Percentiles rank a stretch among this genome's conserved stretches.
These are phyloP conservation scores for Frieseomelitta varia DNA, from an alignment of 1,140 invertebrate species.

Conservation along the genomic window DNA sequence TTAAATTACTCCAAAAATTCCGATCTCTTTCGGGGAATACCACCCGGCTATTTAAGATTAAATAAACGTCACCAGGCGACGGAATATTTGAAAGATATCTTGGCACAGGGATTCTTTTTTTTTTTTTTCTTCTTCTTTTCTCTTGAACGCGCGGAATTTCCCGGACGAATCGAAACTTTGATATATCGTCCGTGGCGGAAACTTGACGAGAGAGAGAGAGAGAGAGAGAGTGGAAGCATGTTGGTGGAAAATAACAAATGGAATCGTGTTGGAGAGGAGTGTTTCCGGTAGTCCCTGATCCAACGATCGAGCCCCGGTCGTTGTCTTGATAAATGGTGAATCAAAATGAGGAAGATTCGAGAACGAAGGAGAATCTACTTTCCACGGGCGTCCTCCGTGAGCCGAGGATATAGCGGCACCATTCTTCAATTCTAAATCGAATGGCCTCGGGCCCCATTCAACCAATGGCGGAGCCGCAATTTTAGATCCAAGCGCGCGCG, in stretches of 20 bases:
- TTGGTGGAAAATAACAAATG: slow-evolving; percentile 27
- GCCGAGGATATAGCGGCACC: slow-evolving; percentile 67
- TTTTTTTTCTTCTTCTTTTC: no score
- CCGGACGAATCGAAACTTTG: neutral
- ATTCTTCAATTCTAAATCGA: slow-evolving; percentile 78
- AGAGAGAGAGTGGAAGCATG: neutral
- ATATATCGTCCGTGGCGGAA: neutral
- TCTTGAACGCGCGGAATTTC: neutral
- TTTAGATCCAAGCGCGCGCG: slow-evolving; percentile 54
- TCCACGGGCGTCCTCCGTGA: slow-evolving; percentile 57
- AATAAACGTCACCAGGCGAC: neutral
- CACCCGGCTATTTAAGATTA: neutral
- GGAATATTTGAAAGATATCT: neutral
- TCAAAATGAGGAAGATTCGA: slow-evolving; percentile 53
- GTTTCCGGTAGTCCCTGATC: slow-evolving; percentile 29
- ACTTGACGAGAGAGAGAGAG: no score
- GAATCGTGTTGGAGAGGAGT: slow-evolving; percentile 15
- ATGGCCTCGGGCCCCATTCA: slow-evolving; percentile 70
- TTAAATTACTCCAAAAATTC: neutral
- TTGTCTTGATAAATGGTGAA: slow-evolving; percentile 51
- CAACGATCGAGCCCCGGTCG: slow-evolving; percentile 35
- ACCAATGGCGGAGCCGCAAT: slow-evolving; percentile 66
- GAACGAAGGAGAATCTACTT: slow-evolving; percentile 56
- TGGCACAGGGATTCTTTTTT: neutral
- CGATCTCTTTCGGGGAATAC: neutral